A percentile compares a stretch with the other conserved stretches of the same genome.
These are phyloP conservation scores for Taphrorychus bicolor DNA, from an alignment of 2,888 invertebrate genomes.

Conservation along the genomic window DNA sequence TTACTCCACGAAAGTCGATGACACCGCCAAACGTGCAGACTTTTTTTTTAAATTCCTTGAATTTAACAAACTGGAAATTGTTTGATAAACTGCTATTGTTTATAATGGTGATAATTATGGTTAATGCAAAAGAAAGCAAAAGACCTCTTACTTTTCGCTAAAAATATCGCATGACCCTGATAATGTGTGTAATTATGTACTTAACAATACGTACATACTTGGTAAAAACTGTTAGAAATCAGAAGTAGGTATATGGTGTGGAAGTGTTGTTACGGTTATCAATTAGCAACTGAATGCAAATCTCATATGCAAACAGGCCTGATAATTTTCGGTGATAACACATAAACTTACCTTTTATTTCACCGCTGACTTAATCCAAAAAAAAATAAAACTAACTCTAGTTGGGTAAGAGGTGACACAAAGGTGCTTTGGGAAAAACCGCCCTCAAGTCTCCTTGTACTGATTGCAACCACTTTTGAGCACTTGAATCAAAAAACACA, in stretches of 20 bases:
- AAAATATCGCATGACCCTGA: neutral
- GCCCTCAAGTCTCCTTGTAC: constrained; percentile 37
- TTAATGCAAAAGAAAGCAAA: too few species aligned
- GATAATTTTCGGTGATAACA: neutral
- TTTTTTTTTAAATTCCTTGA: neutral
- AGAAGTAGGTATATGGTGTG: too few species aligned
- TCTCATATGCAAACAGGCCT: neutral
- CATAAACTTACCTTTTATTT: too few species aligned
- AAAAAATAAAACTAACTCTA: neutral
- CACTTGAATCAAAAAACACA: constrained; percentile 31
- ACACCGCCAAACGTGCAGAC: neutral
- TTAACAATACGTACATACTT: neutral
- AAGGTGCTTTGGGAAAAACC: neutral
- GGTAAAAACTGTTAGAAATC: neutral
- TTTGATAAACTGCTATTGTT: neutral
- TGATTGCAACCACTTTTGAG: constrained; percentile 36
- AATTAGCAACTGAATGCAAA: neutral
- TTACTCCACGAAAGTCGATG: neutral
- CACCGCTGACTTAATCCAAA: neutral
- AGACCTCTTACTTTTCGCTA: neutral
- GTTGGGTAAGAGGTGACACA: neutral
- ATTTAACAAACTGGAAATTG: neutral
- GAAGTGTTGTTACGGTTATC: too few species aligned
- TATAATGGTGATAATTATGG: neutral
- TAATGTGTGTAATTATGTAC: too few species aligned